Percentiles rank a stretch among this genome's conserved stretches.
Conservation (phyloP, 2,113 vertebrate genomes). For the Pituophis catenifer region DNA sequence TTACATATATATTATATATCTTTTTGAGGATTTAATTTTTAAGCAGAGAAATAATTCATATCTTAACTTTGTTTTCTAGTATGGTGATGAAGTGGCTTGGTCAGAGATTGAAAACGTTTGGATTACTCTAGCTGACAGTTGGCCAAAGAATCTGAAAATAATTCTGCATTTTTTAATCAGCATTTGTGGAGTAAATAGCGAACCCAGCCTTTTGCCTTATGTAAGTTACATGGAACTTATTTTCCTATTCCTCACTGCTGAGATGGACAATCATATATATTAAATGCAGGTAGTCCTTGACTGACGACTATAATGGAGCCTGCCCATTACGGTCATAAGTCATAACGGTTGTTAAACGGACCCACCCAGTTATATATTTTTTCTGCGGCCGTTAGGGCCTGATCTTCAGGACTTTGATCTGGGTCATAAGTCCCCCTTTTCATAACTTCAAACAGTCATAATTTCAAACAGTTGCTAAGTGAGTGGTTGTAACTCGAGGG, state of each 20-base stretch:
- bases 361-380: background rate
- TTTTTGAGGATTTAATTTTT: background rate
- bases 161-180: constrained; percentile 98
- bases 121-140: constrained; percentile 97
- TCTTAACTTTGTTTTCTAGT: constrained; percentile 72
- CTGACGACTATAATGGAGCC: background rate
- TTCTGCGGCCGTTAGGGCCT: background rate
- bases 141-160: constrained; percentile 98
- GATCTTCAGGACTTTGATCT: background rate
- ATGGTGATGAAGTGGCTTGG: constrained; percentile 97
- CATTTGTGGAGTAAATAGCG: constrained; percentile 95
- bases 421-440: background rate
- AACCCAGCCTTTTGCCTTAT: constrained; percentile 97
- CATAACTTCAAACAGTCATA: background rate
- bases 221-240: constrained; percentile 74
- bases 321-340: background rate
- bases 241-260: background rate
- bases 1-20: background rate
- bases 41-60: background rate
- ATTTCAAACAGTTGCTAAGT: background rate
- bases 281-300: background rate
- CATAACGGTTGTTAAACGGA: background rate
- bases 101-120: constrained; percentile 98
- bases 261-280: background rate
- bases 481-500: background rate